A percentile compares a stretch with the other conserved stretches of the same genome.
These are phyloP conservation scores for Bubalus kerabau DNA, from an alignment of 2,113 vertebrate genomes.

Conservation along the genomic window DNA sequence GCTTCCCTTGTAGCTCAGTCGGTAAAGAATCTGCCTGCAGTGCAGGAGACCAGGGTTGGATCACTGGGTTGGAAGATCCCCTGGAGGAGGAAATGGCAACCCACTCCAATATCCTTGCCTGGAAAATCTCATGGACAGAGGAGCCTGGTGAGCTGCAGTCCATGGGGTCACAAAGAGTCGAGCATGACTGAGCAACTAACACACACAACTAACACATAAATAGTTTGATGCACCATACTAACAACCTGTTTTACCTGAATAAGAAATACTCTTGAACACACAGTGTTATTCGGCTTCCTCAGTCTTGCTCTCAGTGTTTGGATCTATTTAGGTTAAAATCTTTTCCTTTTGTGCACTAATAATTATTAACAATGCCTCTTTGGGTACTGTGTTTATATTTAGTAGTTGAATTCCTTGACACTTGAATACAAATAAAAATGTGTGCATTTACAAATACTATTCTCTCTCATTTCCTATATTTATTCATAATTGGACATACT, in stretches of 20 bases:
- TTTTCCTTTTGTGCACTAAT: slow-evolving; percentile 10
- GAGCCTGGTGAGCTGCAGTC: not conserved
- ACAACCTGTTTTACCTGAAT: slow-evolving; percentile 36
- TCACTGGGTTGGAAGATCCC: not conserved
- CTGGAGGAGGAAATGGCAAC: not conserved
- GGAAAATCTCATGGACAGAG: not conserved
- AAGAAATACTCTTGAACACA: not conserved
- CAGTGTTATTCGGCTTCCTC: slow-evolving; percentile 9
- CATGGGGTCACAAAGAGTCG: not conserved
- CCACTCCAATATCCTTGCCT: not conserved
- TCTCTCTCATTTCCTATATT: slow-evolving; percentile 41
- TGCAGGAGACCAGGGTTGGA: not conserved
- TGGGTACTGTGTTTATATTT: not conserved
- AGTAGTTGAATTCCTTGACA: slow-evolving; percentile 27
- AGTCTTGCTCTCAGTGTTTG: not conserved
- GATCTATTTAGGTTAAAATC: slow-evolving; percentile 26
- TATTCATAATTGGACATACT: slow-evolving; percentile 53
- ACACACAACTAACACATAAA: not conserved
- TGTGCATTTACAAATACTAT: slow-evolving; percentile 9
- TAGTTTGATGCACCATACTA: not conserved
- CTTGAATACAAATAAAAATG: slow-evolving; percentile 25
- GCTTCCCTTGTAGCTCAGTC: not conserved
- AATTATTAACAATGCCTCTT: slow-evolving; percentile 26
- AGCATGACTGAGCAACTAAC: not conserved
- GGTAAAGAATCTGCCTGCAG: not conserved